Base-by-base conservation (phyloP, 2,113 vertebrate genomes). In the Prochilodus magdalenae region DNA sequence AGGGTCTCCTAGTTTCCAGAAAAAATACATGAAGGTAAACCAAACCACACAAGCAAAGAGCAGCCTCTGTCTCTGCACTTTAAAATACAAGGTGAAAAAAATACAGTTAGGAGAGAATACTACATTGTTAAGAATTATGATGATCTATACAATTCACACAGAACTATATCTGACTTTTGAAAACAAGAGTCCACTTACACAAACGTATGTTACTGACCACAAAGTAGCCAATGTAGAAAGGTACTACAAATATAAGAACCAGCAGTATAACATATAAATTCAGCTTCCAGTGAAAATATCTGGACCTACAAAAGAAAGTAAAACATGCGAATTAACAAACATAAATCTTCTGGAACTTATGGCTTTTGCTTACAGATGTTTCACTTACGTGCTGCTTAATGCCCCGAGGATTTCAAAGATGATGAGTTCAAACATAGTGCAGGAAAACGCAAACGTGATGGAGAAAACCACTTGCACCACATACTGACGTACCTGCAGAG, bases 11-110 rank as follows among this genome's bases (percentile, higher is more conserved):
- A 99, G 1, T 88, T 99, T 99, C 98, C 98, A 99, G 91, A 99
- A 99, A 94, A 99, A 99, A 93, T 99, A 99, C 97, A 99, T 99
- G 88, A 99, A 99, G 1, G 98, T 97, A 87, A 99, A 91, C 98
- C 98, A 99, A 40, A 99, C 87, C 85, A 96, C 94, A 87, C 98
- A 99, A 0, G 98, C 94, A 75, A 99, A 98, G 72, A 98, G 95
- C 62, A 99, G 92, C 82, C 93, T 96, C 88, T 97, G 97, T 88
- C 95, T 96, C 67, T 97, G 96, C 87, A 99, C 98, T 99, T 75
- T 84, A 88, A 82, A 5, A 87, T 10, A 86, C 18, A 26, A 74
- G 27, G 49, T n/a, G n/a, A 2, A 66, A 20, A 40, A 51, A 65
- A 33, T 0, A 33, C 49, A 10, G 36, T 44, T n/a, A 44, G 3